These are phyloP conservation scores for Microtus oregoni DNA, from an alignment of 2,113 vertebrate species.

Conservation along the genomic window DNA sequence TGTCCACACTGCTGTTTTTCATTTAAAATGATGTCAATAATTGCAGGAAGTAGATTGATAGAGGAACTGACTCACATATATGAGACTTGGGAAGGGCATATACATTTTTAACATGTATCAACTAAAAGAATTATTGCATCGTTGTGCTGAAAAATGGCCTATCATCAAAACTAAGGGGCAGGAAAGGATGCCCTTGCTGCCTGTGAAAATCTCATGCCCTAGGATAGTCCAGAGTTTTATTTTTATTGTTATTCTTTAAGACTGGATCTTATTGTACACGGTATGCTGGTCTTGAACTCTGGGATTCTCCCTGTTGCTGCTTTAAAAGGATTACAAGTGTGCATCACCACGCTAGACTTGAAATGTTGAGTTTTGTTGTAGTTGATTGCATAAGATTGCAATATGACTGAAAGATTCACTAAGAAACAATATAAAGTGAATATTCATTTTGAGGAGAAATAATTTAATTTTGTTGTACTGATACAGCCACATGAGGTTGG, in stretches of 20 bases:
- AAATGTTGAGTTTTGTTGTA: neutral
- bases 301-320: neutral
- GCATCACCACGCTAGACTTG: neutral
- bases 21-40: neutral
- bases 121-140: neutral
- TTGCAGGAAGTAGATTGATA: neutral
- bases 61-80: neutral
- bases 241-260: neutral
- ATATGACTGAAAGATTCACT: neutral
- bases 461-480: neutral
- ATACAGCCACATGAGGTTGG: neutral
- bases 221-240: neutral
- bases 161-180: neutral
- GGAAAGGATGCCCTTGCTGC: neutral
- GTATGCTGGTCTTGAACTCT: neutral
- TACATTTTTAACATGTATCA: neutral
- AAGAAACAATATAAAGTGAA: slow-evolving; percentile 17
- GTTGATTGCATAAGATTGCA: neutral
- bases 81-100: neutral
- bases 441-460: neutral
- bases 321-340: neutral
- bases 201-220: neutral
- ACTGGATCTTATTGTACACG: neutral
- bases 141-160: neutral
- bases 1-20: neutral